Evolutionary conservation across 1,140 invertebrate species (phyloP).

Genomic region (Aphaenogaster floridana): DNA sequence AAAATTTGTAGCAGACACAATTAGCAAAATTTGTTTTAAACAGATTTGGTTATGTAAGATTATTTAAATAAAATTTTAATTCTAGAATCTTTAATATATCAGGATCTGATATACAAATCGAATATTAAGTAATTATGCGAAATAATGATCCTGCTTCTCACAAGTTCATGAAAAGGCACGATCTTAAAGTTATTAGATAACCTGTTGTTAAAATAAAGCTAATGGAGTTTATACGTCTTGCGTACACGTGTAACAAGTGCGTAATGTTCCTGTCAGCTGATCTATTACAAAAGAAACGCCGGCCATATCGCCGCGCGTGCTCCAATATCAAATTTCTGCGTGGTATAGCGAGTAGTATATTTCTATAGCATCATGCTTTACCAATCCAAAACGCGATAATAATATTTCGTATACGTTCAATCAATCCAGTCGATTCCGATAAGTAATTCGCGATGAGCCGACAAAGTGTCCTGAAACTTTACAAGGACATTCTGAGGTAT

Average conservation of each 20-base stretch:
- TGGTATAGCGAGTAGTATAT: too few relatives aligned
- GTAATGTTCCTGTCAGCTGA: background rate
- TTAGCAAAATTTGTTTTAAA: background rate
- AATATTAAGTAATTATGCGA: background rate
- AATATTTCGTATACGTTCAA: background rate
- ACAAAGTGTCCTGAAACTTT: conserved; percentile 84
- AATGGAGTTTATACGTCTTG: background rate
- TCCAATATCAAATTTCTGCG: too few relatives aligned
- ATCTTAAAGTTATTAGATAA: background rate
- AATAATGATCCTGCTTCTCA: background rate
- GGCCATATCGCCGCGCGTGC: background rate
- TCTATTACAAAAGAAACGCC: background rate
- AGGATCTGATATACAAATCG: background rate
- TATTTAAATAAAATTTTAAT: background rate
- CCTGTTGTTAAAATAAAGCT: background rate
- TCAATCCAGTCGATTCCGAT: background rate
- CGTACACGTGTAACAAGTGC: background rate
- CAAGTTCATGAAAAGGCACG: background rate
- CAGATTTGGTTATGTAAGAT: background rate
- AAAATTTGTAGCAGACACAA: background rate
- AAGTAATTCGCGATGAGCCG: conserved; percentile 55
- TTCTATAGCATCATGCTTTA: background rate
- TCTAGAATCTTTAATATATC: background rate
- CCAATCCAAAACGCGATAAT: background rate
- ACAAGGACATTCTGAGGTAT: conserved; percentile 87